phyloP scores from a whole-genome alignment of 2,113 vertebrate species.

The Rhipidura dahli region DNA sequence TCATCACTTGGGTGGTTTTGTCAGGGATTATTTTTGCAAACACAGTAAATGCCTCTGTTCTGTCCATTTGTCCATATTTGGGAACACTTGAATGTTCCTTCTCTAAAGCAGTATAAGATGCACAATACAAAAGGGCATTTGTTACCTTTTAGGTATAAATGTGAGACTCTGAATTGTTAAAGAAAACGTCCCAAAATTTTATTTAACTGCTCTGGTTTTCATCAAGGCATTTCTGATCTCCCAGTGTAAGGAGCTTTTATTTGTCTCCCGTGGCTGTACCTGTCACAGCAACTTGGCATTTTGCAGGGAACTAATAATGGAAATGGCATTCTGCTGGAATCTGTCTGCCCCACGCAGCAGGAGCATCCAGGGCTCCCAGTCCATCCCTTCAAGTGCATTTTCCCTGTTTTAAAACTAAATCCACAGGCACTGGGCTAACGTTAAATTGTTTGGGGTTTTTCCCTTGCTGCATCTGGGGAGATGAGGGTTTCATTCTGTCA shows the following conservation, averaged over 20 bases:
- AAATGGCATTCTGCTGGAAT: background rate
- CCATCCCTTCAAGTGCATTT: background rate
- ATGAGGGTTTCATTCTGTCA: rapidly evolving
- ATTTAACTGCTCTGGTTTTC: background rate
- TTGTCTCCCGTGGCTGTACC: background rate
- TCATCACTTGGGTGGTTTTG: background rate
- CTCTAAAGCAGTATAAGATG: background rate
- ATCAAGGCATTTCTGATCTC: background rate
- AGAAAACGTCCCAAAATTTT: background rate
- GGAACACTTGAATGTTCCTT: background rate
- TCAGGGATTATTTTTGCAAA: background rate
- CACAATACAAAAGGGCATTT: background rate
- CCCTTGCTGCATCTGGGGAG: background rate
- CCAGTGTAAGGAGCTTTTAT: background rate
- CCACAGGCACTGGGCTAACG: rapidly evolving
- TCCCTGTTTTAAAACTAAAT: background rate
- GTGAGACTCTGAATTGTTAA: background rate
- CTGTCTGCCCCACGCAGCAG: background rate
- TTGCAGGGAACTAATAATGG: background rate
- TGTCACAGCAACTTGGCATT: background rate
- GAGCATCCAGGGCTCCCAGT: background rate
- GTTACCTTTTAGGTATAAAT: background rate
- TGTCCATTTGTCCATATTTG: background rate
- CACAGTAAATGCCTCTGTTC: background rate
- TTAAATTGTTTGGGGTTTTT: background rate